Evolutionary conservation across 2,888 invertebrate species (phyloP), one percentile per base, ranked within the genome.

Genomic region (Cryptocephalus moraei): DNA sequence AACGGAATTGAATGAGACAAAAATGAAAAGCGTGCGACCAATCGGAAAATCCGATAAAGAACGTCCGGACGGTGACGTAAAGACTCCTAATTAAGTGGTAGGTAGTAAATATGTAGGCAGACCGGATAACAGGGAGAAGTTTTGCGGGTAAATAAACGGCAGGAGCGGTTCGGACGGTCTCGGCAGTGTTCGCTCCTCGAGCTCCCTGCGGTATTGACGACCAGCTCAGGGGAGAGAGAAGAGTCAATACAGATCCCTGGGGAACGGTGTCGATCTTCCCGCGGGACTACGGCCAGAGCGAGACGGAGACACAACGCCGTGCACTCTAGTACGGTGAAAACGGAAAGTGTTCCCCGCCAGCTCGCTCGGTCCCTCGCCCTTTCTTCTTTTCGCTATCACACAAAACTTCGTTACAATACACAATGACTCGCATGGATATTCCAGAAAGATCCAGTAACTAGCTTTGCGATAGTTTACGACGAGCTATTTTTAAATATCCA

Each of bases 171-270:
- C 64, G 67, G 62, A 51, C 52, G 58, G 60, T 63, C 60, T 66
- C 68, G 67, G 63, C 52, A 55, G 51, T 56, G 61, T 61, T 62
- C 66, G 66, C 59, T 48, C n/a, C 36, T 22, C 11, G 36, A 57
- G 68, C 71, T 73, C 72, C 74, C 71, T 70, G 73, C 75, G 72
- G 73, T 73, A 74, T 74, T 74, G 73, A 73, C 71, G 73, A 73
- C 71, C 68, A 66, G 66, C 73, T 72, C 72, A 67, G 68, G 71
- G 72, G 72, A 70, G 71, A 70, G 71, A 70, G 71, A 71, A 72
- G 73, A 73, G 75, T 76, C 76, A 76, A 77, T 63, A 70, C 65
- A 55, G 74, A 73, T 67, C 77, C 77, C 69, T 67, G 70, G 71
- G 52, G 75, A 77, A 50, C 53, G 36, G 36, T 36, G 36, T 36